Evolutionary conservation across 2,797 vertebrate species (phyloP).

Genomic region (Peromyscus melanophrys): DNA sequence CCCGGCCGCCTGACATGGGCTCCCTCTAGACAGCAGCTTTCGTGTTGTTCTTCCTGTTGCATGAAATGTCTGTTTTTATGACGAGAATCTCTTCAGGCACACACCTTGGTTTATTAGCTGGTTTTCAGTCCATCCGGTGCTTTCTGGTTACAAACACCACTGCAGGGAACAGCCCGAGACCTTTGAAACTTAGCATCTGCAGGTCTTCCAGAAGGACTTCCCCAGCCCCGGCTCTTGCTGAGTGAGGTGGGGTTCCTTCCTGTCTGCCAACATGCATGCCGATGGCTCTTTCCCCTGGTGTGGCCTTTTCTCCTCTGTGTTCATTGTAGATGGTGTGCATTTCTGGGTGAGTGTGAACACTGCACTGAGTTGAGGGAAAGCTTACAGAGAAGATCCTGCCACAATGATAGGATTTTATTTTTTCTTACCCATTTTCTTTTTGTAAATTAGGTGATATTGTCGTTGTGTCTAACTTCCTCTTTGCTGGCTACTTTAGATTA

Average conservation of each 20-base stretch:
- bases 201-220: neutral
- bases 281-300: neutral
- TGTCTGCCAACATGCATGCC: neutral
- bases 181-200: neutral
- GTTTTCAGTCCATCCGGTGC: neutral
- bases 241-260: neutral
- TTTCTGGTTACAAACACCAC: neutral
- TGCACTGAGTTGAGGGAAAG: neutral
- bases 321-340: neutral
- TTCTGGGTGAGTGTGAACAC: conserved; percentile 2
- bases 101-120: neutral
- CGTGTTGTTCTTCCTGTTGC: neutral
- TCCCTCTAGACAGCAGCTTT: neutral
- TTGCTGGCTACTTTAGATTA: neutral
- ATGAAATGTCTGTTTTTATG: neutral
- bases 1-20: neutral
- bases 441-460: neutral
- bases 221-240: neutral
- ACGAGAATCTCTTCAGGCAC: neutral
- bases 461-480: neutral
- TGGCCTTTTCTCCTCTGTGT: neutral
- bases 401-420: neutral
- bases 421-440: neutral
- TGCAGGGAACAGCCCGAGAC: rapidly evolving
- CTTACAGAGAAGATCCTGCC: neutral